phyloP scores from a whole-genome alignment of 2,113 vertebrate species.

The Thryonomys swinderianus region DNA sequence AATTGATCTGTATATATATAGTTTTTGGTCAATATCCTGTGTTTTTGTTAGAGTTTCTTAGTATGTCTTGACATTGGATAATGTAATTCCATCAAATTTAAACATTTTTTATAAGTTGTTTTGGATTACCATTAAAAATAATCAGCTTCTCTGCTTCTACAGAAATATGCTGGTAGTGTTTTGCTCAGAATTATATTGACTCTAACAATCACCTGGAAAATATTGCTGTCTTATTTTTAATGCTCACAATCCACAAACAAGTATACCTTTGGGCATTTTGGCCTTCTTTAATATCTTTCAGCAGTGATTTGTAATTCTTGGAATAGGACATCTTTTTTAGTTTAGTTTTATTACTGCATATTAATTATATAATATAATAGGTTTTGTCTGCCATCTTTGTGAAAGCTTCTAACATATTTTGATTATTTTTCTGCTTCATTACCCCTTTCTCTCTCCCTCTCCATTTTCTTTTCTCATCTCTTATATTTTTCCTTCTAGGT shows the following conservation, averaged over 20 bases:
- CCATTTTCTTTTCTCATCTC: neutral
- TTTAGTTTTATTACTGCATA: too few species aligned
- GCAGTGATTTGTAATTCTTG: neutral
- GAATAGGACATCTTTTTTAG: neutral
- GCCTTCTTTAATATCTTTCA: neutral
- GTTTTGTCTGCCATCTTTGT: neutral
- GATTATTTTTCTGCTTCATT: neutral
- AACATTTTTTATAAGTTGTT: neutral
- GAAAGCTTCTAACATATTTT: neutral
- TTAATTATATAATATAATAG: neutral
- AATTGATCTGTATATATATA: neutral
- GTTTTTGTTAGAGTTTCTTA: neutral
- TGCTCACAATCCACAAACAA: neutral
- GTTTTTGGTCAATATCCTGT: neutral
- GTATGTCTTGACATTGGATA: neutral
- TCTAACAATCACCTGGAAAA: neutral
- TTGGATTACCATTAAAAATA: neutral
- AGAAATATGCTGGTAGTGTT: neutral
- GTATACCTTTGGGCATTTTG: neutral
- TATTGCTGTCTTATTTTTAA: neutral
- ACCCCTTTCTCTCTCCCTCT: neutral
- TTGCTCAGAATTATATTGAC: neutral
- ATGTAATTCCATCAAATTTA: neutral
- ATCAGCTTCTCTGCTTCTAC: neutral
- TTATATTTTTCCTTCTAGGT: neutral